phyloP scores from a whole-genome alignment of 2,797 vertebrate genomes.

The Valencia hispanica region DNA sequence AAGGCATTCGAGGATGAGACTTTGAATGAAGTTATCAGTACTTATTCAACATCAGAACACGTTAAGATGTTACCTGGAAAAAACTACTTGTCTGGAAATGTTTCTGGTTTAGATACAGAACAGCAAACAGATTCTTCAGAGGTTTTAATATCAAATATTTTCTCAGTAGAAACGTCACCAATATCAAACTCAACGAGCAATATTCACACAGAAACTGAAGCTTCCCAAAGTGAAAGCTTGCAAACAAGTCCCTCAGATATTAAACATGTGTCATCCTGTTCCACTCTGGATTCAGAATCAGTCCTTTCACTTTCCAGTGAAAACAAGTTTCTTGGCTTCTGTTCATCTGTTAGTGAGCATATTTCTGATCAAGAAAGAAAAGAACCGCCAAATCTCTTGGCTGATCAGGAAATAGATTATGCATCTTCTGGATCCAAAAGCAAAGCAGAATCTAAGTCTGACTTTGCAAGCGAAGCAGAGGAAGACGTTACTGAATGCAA shows the following conservation, averaged over 20 bases:
- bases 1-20: background rate
- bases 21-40: slow-evolving; percentile 11
- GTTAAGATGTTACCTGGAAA: slow-evolving; percentile 2
- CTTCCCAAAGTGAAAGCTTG: slow-evolving; percentile 26
- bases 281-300: slow-evolving; percentile 35
- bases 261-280: slow-evolving; percentile 9
- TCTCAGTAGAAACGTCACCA: slow-evolving; percentile 10
- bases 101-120: slow-evolving; percentile 2
- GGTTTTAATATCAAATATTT: slow-evolving; percentile 7
- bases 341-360: slow-evolving; percentile 29
- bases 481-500: slow-evolving; percentile 12
- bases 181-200: slow-evolving; percentile 4
- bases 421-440: slow-evolving; percentile 23
- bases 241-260: slow-evolving; percentile 27
- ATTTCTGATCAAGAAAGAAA: slow-evolving; percentile 18
- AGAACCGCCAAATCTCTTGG: background rate
- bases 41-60: slow-evolving; percentile 4
- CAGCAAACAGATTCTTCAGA: slow-evolving; percentile 9
- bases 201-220: slow-evolving; percentile 10
- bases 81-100: background rate
- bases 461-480: slow-evolving; percentile 6
- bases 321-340: slow-evolving; percentile 24
- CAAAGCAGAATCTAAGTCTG: slow-evolving; percentile 22
- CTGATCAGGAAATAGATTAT: background rate
- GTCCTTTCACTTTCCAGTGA: slow-evolving; percentile 25